Percentiles rank a stretch among this genome's conserved stretches.
Evolutionary conservation across 2,888 invertebrate species (phyloP).

Genomic region (Sericinus montela): DNA sequence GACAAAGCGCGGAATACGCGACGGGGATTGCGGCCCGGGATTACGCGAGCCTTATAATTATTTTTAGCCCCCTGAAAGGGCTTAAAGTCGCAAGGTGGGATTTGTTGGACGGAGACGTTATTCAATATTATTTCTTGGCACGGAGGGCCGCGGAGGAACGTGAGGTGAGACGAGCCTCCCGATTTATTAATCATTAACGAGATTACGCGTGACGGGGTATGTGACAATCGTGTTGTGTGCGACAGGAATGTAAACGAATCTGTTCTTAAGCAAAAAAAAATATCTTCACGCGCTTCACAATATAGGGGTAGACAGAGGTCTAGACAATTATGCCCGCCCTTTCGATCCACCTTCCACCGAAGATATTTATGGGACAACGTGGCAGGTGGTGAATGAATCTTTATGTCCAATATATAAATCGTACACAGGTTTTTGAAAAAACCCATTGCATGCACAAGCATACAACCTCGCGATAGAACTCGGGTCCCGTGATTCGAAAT

Average conservation of each 20-base stretch:
- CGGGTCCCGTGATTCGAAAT: no score
- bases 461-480: no score
- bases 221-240: slow-evolving; percentile 17
- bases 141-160: slow-evolving; percentile 33
- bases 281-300: no score
- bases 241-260: not conserved
- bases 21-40: slow-evolving; percentile 37
- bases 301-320: no score
- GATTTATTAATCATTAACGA: slow-evolving; percentile 35
- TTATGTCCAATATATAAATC: no score
- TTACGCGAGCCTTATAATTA: slow-evolving; percentile 50
- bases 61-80: slow-evolving; percentile 63
- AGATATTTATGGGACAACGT: no score
- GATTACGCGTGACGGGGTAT: slow-evolving; percentile 28
- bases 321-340: no score
- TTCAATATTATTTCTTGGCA: slow-evolving; percentile 71
- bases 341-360: no score
- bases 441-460: no score
- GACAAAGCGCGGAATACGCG: slow-evolving; percentile 35
- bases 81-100: slow-evolving; percentile 68
- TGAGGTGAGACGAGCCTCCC: slow-evolving; percentile 19
- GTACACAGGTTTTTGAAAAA: no score
- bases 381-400: no score
- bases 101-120: slow-evolving; percentile 61
- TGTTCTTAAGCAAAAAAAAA: no score